These are phyloP conservation scores for Scrobipalpa atriplicella DNA, from an alignment of 2,888 invertebrate genomes.

Conservation along the genomic window DNA sequence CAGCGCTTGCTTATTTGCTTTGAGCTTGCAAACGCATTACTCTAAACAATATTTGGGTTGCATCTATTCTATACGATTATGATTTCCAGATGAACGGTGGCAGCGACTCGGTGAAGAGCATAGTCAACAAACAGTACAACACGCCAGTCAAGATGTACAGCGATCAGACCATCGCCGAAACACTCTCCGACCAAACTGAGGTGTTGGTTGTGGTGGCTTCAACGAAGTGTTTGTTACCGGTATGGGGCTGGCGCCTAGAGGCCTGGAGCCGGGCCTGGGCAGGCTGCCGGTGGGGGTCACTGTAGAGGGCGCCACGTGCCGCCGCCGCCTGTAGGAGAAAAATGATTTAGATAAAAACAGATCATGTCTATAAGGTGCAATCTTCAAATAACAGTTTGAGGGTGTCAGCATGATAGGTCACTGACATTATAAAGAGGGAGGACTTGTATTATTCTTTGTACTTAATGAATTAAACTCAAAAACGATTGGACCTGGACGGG, in stretches of 20 bases:
- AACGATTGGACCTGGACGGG: too few relatives aligned
- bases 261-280: conserved; percentile 82
- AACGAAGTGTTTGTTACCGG: conserved; percentile 95
- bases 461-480: too few relatives aligned
- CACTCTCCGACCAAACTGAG: conserved; percentile 96
- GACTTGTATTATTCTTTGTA: too few relatives aligned
- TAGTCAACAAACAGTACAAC: conserved; percentile 98
- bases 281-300: conserved; percentile 92
- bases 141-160: conserved; percentile 97
- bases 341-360: background rate
- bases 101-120: conserved; percentile 85
- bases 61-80: background rate
- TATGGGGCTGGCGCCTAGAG: conserved; percentile 80
- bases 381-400: too few relatives aligned
- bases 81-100: conserved; percentile 86
- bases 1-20: conserved; percentile 4
- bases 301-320: conserved; percentile 95
- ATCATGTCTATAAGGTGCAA: too few relatives aligned
- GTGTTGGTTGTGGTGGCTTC: conserved; percentile 89
- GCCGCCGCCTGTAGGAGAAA: conserved; percentile 87
- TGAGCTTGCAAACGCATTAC: background rate
- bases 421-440: too few relatives aligned
- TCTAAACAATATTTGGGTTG: background rate
- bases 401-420: too few relatives aligned
- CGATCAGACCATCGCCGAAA: conserved; percentile 96